A percentile compares a stretch with the other conserved stretches of the same genome.
These are phyloP conservation scores for Callaeas wilsoni DNA, from an alignment of 2,113 vertebrate species.

Conservation along the genomic window DNA sequence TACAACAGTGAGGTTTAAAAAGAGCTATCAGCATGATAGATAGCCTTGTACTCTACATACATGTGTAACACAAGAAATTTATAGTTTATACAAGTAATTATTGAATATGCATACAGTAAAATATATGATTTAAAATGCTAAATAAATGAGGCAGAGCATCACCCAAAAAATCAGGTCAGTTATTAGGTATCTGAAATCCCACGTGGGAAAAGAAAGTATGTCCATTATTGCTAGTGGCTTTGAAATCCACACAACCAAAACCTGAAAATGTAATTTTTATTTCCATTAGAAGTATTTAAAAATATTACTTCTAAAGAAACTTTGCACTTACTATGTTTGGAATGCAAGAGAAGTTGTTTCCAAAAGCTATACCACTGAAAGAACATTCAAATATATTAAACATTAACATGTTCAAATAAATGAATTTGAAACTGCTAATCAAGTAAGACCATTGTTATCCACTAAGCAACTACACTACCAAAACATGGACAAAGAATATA, in stretches of 20 bases:
- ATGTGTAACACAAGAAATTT: background rate
- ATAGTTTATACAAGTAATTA: background rate
- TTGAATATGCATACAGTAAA: background rate
- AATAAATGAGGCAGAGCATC: background rate
- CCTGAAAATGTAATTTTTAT: background rate
- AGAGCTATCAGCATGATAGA: background rate
- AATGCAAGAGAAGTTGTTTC: background rate
- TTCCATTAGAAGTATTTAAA: background rate
- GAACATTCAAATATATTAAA: background rate
- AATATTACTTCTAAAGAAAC: slow-evolving; percentile 7
- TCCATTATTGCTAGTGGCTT: background rate
- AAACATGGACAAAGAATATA: background rate
- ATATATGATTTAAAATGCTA: background rate
- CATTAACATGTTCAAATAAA: background rate
- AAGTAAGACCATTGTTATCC: background rate
- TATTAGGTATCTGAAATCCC: background rate
- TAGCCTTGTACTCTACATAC: background rate
- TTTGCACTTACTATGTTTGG: background rate
- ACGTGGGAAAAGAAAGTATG: background rate
- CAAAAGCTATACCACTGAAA: slow-evolving; percentile 12
- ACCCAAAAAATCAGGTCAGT: background rate
- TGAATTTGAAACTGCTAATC: background rate
- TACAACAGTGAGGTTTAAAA: background rate
- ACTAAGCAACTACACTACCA: background rate
- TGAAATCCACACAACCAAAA: background rate